A percentile compares a stretch with the other conserved stretches of the same genome.
Conservation (phyloP, 2,888 invertebrate species). For the Ennomos fuscantarius region DNA sequence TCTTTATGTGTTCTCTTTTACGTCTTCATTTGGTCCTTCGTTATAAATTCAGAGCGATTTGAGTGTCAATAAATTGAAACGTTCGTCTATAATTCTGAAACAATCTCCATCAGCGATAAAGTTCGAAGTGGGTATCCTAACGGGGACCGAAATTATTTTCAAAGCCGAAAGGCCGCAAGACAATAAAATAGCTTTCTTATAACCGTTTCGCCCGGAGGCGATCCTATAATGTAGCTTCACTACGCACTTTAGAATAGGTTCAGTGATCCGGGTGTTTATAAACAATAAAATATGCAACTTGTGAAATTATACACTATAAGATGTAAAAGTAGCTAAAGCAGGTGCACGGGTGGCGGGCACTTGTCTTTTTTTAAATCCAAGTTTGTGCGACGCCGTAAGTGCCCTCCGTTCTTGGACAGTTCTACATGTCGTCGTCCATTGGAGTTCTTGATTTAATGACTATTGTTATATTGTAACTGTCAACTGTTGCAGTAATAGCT, state of each 20-base stretch:
- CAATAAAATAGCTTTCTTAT: constrained; percentile 73
- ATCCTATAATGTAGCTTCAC: constrained; percentile 60
- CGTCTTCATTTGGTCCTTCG: constrained; percentile 27
- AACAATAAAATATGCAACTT: constrained; percentile 69
- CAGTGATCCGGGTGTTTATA: constrained; percentile 52
- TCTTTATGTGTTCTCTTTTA: constrained; percentile 31
- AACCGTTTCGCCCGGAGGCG: constrained; percentile 58
- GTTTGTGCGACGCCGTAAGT: constrained; percentile 47
- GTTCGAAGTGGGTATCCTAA: constrained; percentile 60
- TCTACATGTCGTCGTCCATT: constrained; percentile 41
- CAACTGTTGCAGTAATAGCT: constrained; percentile 43
- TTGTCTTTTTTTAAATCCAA: constrained; percentile 33
- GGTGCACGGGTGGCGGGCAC: constrained; percentile 43
- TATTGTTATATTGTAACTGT: constrained; percentile 41
- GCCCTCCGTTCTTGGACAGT: constrained; percentile 37
- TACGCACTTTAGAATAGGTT: constrained; percentile 51
- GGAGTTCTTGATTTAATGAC: constrained; percentile 47
- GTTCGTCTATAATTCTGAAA: constrained; percentile 55
- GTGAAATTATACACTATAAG: constrained; percentile 55
- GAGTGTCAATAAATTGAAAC: constrained; percentile 54
- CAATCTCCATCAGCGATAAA: constrained; percentile 62
- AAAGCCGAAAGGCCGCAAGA: constrained; percentile 58
- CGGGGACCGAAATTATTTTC: constrained; percentile 65
- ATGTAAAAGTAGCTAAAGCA: constrained; percentile 51
- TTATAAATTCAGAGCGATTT: constrained; percentile 38